These are phyloP conservation scores for Pachycephala philippinensis DNA, from an alignment of 2,113 vertebrate species.

Conservation along the genomic window DNA sequence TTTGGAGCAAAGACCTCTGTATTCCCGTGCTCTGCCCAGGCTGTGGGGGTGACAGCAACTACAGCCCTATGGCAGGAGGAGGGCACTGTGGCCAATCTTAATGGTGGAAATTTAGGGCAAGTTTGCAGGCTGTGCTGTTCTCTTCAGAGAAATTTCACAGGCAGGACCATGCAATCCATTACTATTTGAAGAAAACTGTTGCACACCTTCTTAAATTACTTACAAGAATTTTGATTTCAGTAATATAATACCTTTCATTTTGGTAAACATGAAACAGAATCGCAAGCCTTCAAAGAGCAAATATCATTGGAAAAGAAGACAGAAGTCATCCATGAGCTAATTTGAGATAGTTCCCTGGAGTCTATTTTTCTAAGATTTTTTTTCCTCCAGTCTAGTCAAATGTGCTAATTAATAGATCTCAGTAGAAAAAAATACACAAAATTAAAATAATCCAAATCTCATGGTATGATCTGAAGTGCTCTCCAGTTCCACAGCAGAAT, in stretches of 20 bases:
- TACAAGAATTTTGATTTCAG: not conserved
- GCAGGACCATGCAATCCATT: not conserved
- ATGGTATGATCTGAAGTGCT: not conserved
- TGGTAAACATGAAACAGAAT: not conserved
- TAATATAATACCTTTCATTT: not conserved
- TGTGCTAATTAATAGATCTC: conserved; percentile 17
- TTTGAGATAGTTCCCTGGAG: not conserved
- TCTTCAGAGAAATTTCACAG: not conserved
- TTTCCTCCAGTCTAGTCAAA: not conserved
- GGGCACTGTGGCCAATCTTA: not conserved
- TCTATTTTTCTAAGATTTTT: not conserved
- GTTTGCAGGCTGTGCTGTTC: not conserved
- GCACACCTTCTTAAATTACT: not conserved
- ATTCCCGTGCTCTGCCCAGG: not conserved
- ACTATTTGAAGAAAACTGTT: not conserved
- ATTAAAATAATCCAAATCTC: not conserved
- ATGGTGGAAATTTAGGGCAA: not conserved
- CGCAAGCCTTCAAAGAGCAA: not conserved
- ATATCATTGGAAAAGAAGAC: not conserved
- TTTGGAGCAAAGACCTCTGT: not conserved
- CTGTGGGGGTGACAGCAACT: not conserved
- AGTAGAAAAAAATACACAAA: fast-evolving
- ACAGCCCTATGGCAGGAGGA: not conserved
- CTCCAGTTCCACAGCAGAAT: not conserved
- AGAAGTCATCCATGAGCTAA: not conserved